These are phyloP conservation scores for Creontiades dilutus DNA, from an alignment of 2,888 invertebrate species.

Conservation along the genomic window DNA sequence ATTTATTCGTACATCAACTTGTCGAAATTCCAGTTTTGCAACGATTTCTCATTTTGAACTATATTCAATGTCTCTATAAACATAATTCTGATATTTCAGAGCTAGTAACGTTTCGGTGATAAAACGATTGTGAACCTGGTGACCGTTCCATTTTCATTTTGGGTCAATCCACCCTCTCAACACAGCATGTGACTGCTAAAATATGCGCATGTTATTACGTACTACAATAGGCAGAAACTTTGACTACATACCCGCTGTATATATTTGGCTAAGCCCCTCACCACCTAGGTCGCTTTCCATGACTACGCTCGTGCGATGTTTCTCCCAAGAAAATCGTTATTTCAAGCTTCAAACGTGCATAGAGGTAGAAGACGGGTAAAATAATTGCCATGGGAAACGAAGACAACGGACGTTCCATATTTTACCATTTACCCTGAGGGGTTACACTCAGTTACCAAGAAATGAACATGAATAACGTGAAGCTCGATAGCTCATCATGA, in stretches of 20 bases:
- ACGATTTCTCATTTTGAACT: no score
- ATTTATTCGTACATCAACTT: no score
- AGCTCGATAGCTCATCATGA: no score
- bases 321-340: background rate
- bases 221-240: slow-evolving; percentile 47
- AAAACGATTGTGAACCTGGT: no score
- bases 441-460: no score
- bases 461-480: no score
- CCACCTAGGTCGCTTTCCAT: background rate
- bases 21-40: no score
- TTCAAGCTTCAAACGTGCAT: slow-evolving; percentile 1
- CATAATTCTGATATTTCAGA: no score
- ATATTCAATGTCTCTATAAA: no score
- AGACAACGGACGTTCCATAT: background rate
- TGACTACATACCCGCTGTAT: slow-evolving; percentile 52
- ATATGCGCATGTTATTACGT: slow-evolving; percentile 52
- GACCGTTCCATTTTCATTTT: background rate
- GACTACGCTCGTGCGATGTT: background rate
- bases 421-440: background rate
- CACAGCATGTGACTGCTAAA: slow-evolving; percentile 8
- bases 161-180: background rate
- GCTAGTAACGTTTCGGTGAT: no score
- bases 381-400: slow-evolving; percentile 4
- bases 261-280: slow-evolving; percentile 33
- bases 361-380: background rate